Evolutionary conservation across 2,888 invertebrate genomes (phyloP), one percentile per base, ranked within the genome.

Genomic region (Cantharis flavilabris): DNA sequence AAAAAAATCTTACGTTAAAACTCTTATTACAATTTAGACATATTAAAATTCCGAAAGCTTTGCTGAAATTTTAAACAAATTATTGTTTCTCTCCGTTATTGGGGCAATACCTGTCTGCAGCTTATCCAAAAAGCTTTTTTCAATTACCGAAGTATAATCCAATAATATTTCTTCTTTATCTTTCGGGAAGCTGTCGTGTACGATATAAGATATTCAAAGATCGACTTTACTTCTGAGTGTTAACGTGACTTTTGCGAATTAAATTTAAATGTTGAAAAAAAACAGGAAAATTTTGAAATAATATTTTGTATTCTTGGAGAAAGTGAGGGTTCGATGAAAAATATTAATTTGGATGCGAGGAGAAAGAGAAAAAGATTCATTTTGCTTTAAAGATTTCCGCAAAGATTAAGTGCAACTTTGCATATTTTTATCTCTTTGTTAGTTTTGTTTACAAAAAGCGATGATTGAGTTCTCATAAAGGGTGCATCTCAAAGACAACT

Each of bases 241-340:
- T 74, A 77, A 74, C 69, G 75, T 75, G 75, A 72, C 70, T 65
- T 71, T 75, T 14, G 70, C 70, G 75, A 78, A 78, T 73, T 75
- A 74, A 73, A 78, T 78, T 78, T 76, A 73, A 73, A 78, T 70
- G 63, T 78, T 49, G 62, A 73, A 72, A 70, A 78, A 72, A 9
- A 49, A n/a, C n/a, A 49, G n/a, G n/a, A 5, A n/a, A 49, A 49
- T 49, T 49, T 49, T 49, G 11, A 49, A 49, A 49, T 49, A 49
- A 49, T 49, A 49, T 49, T 49, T n/a, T 49, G n/a, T 49, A 49
- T 49, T 49, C 49, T 49, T 49, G 7, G 7, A n/a, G n/a, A 49
- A n/a, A n/a, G 49, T n/a, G n/a, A 5, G 49, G n/a, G 49, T 49
- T n/a, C n/a, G 49, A n/a, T 49, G n/a, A n/a, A 49, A 49, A 49